phyloP scores from a whole-genome alignment of 1,140 invertebrate species.

The Andricus grossulariae region DNA sequence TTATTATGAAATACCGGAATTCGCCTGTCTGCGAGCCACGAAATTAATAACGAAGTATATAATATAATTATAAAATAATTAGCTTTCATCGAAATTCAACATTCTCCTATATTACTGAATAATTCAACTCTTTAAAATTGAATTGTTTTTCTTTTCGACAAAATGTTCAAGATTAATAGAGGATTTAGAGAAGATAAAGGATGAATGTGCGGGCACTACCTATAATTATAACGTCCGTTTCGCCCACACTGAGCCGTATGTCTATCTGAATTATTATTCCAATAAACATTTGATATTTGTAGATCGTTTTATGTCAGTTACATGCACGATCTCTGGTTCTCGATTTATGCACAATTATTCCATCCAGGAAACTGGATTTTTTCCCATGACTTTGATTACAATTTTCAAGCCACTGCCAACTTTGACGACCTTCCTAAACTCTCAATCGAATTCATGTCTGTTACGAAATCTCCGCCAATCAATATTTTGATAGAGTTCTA shows the following conservation, averaged over 20 bases:
- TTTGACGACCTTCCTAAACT: too few relatives aligned
- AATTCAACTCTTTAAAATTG: neutral
- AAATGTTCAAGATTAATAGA: neutral
- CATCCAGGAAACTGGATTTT: neutral
- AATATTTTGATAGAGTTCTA: too few relatives aligned
- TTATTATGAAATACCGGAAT: too few relatives aligned
- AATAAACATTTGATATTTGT: conserved; percentile 54
- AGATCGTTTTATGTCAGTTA: conserved; percentile 47
- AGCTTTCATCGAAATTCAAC: too few relatives aligned
- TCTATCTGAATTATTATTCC: conserved; percentile 57
- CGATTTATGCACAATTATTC: neutral
- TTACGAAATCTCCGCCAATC: too few relatives aligned
- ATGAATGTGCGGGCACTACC: conserved; percentile 26
- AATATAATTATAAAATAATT: too few relatives aligned
- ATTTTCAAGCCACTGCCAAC: too few relatives aligned
- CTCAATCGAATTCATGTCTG: too few relatives aligned
- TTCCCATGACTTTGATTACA: neutral
- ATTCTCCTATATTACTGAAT: too few relatives aligned
- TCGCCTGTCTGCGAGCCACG: too few relatives aligned
- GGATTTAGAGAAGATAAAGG: conserved; percentile 8
- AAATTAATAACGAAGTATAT: too few relatives aligned
- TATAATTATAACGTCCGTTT: conserved; percentile 62
- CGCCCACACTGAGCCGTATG: conserved; percentile 45
- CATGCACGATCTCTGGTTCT: conserved; percentile 24
- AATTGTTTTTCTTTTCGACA: conserved; percentile 6